Evolutionary conservation across 2,797 vertebrate species (phyloP).

Genomic region (Protosalanx chinensis): DNA sequence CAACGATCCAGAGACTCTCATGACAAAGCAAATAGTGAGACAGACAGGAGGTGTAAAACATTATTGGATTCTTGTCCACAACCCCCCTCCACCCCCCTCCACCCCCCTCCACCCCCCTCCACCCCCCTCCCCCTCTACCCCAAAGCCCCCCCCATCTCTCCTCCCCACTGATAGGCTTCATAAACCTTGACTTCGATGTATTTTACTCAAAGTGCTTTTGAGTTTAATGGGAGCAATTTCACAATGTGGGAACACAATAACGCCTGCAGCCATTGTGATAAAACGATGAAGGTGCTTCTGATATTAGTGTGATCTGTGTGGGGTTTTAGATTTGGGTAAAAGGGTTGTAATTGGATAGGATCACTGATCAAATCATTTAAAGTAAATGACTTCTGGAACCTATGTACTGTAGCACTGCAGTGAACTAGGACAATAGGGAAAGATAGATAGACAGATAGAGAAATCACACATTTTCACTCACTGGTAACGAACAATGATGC

Average conservation of each 20-base stretch:
- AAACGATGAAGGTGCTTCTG: slow-evolving; percentile 49
- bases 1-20: slow-evolving; percentile 24
- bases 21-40: slow-evolving; percentile 8
- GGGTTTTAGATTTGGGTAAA: neutral
- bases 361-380: neutral
- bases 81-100: too few relatives aligned
- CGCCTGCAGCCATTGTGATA: slow-evolving; percentile 49
- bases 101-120: too few relatives aligned
- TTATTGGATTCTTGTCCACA: slow-evolving; percentile 34
- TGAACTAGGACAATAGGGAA: too few relatives aligned
- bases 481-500: too few relatives aligned
- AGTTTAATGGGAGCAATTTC: slow-evolving; percentile 54
- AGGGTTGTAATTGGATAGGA: neutral
- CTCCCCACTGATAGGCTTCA: slow-evolving; percentile 36
- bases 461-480: too few relatives aligned
- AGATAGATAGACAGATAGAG: too few relatives aligned
- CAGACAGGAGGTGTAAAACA: slow-evolving; percentile 31
- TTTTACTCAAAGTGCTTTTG: slow-evolving; percentile 57
- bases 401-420: neutral
- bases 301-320: neutral
- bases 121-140: too few relatives aligned
- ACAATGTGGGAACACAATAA: slow-evolving; percentile 39
- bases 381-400: too few relatives aligned
- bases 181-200: slow-evolving; percentile 35
- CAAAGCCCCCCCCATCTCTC: neutral